Percentiles rank a stretch among this genome's conserved stretches.
Evolutionary conservation across 1,140 invertebrate genomes (phyloP).

Genomic region (Chymomyza costata): DNA sequence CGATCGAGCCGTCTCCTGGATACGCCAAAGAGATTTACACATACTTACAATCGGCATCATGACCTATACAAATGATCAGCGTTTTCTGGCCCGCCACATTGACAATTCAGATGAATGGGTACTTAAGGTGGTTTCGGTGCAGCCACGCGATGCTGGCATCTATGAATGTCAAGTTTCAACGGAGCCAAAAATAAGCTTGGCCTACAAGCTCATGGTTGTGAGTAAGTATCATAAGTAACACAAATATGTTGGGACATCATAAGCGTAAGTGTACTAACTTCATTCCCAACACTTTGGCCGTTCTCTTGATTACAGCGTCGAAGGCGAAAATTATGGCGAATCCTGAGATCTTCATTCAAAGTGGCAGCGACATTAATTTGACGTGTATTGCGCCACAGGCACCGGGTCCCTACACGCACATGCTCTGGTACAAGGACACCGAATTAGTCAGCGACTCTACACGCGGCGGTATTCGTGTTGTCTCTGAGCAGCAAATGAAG

Average conservation of each 20-base stretch:
- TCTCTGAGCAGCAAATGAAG: constrained; percentile 89
- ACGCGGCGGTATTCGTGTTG: constrained; percentile 88
- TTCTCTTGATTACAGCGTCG: constrained; percentile 80
- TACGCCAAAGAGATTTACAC: constrained; percentile 84
- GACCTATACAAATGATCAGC: constrained; percentile 86
- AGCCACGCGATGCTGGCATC: constrained; percentile 83
- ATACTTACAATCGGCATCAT: constrained; percentile 85
- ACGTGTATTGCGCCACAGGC: constrained; percentile 90
- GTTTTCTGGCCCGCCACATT: constrained; percentile 85
- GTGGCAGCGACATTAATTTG: constrained; percentile 92
- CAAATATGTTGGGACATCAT: too few relatives aligned
- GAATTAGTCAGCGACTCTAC: constrained; percentile 92
- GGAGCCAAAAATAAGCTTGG: constrained; percentile 89
- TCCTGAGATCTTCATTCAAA: constrained; percentile 89
- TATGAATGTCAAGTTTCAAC: constrained; percentile 93
- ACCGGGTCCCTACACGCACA: constrained; percentile 91
- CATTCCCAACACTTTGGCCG: constrained; percentile 7
- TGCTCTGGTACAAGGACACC: constrained; percentile 92
- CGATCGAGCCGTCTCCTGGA: constrained; percentile 89
- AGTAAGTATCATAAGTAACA: constrained; percentile 81
- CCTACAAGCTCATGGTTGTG: constrained; percentile 87
- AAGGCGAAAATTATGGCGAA: constrained; percentile 91
- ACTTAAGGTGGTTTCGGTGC: constrained; percentile 86
- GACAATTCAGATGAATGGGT: constrained; percentile 92
- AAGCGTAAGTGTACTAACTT: too few relatives aligned